These are phyloP conservation scores for Otocyon megalotis DNA, from an alignment of 2,113 vertebrate genomes.

Conservation along the genomic window DNA sequence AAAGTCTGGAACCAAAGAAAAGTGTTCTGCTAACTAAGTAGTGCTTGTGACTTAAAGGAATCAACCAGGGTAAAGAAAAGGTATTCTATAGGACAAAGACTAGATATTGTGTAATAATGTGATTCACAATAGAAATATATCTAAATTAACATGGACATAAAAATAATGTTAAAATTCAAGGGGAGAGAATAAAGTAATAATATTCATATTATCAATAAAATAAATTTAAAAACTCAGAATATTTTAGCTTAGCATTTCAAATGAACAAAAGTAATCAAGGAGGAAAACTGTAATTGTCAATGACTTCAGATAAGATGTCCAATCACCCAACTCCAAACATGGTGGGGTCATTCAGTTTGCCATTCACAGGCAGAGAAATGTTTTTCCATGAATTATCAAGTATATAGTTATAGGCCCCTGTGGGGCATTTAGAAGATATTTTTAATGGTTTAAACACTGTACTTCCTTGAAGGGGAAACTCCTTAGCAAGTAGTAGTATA, in stretches of 20 bases:
- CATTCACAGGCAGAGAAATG: neutral
- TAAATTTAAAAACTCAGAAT: neutral
- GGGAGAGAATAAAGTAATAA: neutral
- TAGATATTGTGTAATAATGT: neutral
- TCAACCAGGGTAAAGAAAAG: neutral
- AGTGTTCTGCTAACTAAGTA: neutral
- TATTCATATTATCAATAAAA: neutral
- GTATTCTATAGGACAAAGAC: neutral
- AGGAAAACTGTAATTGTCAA: neutral
- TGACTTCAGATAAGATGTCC: neutral
- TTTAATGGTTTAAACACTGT: neutral
- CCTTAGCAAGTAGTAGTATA: neutral
- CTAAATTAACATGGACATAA: neutral
- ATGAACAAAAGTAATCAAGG: neutral
- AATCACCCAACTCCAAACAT: neutral
- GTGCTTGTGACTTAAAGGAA: neutral
- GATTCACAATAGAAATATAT: neutral
- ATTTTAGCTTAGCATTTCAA: neutral
- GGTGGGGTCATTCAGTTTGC: neutral
- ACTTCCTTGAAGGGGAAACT: neutral
- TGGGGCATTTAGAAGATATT: neutral
- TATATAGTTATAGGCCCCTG: neutral
- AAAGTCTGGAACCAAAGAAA: neutral
- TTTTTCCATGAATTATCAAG: neutral
- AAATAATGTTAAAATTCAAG: constrained; percentile 30